A percentile compares a stretch with the other conserved stretches of the same genome.
Evolutionary conservation across 2,113 vertebrate genomes (phyloP).

Genomic region (Prionailurus bengalensis): DNA sequence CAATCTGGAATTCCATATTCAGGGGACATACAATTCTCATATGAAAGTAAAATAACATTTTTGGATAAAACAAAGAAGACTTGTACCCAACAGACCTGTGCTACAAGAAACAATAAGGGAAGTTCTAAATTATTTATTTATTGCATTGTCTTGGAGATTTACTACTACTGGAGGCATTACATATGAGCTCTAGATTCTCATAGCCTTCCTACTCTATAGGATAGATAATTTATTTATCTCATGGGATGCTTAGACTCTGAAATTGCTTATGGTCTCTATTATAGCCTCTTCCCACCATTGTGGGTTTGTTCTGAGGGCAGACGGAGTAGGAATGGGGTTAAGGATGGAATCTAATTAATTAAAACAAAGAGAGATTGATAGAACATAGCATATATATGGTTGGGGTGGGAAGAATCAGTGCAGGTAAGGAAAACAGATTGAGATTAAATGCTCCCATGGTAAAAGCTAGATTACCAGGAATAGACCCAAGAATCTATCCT

Average conservation of each 20-base stretch:
- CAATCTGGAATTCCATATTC: conserved; percentile 17
- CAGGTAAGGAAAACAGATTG: not conserved
- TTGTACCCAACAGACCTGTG: not conserved
- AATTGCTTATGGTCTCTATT: not conserved
- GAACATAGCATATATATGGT: not conserved
- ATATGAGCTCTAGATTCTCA: not conserved
- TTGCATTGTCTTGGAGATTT: not conserved
- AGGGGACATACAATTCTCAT: not conserved
- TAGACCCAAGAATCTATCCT: not conserved
- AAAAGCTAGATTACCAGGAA: not conserved
- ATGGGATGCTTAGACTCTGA: not conserved
- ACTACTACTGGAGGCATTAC: not conserved
- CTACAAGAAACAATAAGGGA: not conserved
- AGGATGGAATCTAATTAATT: not conserved
- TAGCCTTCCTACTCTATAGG: not conserved
- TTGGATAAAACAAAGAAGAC: not conserved
- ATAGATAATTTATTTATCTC: not conserved
- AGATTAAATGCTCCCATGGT: not conserved
- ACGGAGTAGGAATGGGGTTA: not conserved
- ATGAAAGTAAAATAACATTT: conserved; percentile 37
- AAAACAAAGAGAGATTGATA: conserved; percentile 11
- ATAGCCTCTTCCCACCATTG: not conserved
- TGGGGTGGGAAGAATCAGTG: not conserved
- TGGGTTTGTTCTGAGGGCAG: conserved; percentile 10
- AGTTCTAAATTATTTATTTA: conserved; percentile 29